Conservation (phyloP, 2,113 vertebrate species). For the Dromiciops gliroides region DNA sequence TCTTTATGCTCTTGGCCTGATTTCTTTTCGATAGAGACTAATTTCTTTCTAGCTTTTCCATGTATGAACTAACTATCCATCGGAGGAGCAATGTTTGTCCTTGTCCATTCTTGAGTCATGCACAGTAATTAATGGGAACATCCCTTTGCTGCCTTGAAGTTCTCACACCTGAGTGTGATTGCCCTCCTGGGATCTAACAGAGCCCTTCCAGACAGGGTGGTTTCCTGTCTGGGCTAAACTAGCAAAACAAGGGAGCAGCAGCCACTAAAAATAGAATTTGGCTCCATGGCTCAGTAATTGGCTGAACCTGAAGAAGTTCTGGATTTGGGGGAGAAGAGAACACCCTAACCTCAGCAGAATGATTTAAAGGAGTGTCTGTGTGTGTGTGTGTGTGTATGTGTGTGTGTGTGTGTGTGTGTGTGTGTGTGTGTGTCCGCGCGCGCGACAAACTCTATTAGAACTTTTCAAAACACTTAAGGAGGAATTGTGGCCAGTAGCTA, state of each 20-base stretch:
- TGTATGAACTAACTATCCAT: neutral
- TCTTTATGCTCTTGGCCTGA: neutral
- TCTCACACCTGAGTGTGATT: conserved; percentile 75
- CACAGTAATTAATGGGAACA: neutral
- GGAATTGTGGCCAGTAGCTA: neutral
- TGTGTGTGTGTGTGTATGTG: neutral
- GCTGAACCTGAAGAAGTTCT: conserved; percentile 61
- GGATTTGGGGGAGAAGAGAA: conserved; percentile 35
- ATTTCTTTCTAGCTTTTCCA: neutral
- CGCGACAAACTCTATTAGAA: neutral
- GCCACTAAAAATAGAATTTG: conserved; percentile 68
- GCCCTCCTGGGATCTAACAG: conserved; percentile 69
- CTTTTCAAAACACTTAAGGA: neutral
- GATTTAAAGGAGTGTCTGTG: neutral
- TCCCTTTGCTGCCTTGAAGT: conserved; percentile 49
- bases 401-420: neutral
- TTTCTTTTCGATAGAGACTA: neutral
- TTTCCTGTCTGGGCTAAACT: conserved; percentile 83
- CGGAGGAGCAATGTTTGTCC: neutral
- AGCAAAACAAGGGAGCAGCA: conserved; percentile 78
- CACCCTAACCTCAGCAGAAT: conserved; percentile 41
- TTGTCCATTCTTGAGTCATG: neutral
- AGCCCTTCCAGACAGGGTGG: conserved; percentile 77
- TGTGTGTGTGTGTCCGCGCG: no score
- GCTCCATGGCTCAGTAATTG: conserved; percentile 38